A percentile compares a stretch with the other conserved stretches of the same genome.
phyloP scores from a whole-genome alignment of 2,888 invertebrate species.

The Agrotis clavis region DNA sequence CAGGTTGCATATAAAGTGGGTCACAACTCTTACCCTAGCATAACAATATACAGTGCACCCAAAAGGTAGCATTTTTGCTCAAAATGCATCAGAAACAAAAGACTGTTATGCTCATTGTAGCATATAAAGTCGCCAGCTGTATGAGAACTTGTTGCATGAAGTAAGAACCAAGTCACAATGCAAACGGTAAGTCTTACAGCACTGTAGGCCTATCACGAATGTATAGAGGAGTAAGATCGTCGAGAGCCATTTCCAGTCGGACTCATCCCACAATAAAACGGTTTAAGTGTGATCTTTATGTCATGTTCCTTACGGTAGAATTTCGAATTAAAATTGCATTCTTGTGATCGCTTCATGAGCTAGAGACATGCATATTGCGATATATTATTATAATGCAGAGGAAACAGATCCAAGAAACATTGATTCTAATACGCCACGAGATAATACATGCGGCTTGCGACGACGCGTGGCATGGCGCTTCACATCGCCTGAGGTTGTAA shows the following conservation, averaged over 20 bases:
- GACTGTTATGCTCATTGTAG: slow-evolving; percentile 41
- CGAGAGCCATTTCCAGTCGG: neutral
- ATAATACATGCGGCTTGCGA: neutral
- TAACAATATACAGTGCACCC: slow-evolving; percentile 12
- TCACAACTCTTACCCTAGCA: slow-evolving; percentile 11
- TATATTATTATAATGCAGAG: neutral
- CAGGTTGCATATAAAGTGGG: slow-evolving; percentile 34
- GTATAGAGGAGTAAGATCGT: neutral
- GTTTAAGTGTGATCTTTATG: neutral
- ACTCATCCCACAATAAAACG: neutral
- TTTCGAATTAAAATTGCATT: neutral
- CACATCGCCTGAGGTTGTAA: neutral
- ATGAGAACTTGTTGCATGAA: slow-evolving; percentile 59
- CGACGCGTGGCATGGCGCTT: neutral
- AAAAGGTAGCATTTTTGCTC: slow-evolving; percentile 28
- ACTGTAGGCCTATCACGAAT: neutral
- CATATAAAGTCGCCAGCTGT: slow-evolving; percentile 43
- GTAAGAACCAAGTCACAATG: slow-evolving; percentile 23
- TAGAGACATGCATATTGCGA: neutral
- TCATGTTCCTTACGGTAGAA: neutral
- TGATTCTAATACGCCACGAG: neutral
- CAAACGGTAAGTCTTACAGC: slow-evolving; percentile 38
- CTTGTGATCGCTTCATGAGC: neutral
- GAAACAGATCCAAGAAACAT: neutral
- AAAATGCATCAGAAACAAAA: slow-evolving; percentile 37